Percentiles rank a stretch among this genome's conserved stretches.
phyloP scores from a whole-genome alignment of 2,797 vertebrate species.

The Chromobotia macracanthus region DNA sequence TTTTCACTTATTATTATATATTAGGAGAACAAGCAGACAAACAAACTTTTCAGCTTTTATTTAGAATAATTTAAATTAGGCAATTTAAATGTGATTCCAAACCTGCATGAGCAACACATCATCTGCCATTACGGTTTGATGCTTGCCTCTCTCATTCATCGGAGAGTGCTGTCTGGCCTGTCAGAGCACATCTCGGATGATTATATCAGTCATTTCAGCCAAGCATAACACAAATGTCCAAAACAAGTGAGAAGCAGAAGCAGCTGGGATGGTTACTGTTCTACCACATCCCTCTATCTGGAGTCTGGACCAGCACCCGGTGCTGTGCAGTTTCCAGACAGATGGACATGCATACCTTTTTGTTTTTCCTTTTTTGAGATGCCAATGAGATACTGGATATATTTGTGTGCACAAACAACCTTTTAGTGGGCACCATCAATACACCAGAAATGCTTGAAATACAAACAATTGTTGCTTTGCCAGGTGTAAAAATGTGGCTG shows the following conservation, averaged over 20 bases:
- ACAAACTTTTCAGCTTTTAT: not conserved
- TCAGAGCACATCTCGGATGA: conserved; percentile 57
- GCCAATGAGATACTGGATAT: conserved; percentile 55
- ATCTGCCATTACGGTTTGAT: conserved; percentile 45
- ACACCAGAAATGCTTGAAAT: conserved; percentile 9
- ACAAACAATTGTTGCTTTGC: conserved; percentile 23
- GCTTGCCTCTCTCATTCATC: conserved; percentile 24
- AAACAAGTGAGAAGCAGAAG: conserved; percentile 57
- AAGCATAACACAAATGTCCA: conserved; percentile 56
- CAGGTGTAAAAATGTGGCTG: conserved; percentile 5
- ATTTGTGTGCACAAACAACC: conserved; percentile 54
- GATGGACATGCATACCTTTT: conserved; percentile 62
- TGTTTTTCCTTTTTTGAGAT: conserved; percentile 54
- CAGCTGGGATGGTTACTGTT: not conserved
- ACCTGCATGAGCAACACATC: conserved; percentile 38
- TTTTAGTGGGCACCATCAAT: conserved; percentile 45
- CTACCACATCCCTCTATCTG: conserved; percentile 45
- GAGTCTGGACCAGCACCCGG: conserved; percentile 55
- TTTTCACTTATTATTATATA: not conserved
- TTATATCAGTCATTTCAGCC: conserved; percentile 61
- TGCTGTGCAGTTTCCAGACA: conserved; percentile 58
- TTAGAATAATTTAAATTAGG: conserved; percentile 25
- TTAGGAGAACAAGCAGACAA: not conserved
- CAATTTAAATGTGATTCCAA: conserved; percentile 35
- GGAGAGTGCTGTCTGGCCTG: conserved; percentile 46